phyloP scores from a whole-genome alignment of 2,888 invertebrate species.

The Dastarcus helophoroides region DNA sequence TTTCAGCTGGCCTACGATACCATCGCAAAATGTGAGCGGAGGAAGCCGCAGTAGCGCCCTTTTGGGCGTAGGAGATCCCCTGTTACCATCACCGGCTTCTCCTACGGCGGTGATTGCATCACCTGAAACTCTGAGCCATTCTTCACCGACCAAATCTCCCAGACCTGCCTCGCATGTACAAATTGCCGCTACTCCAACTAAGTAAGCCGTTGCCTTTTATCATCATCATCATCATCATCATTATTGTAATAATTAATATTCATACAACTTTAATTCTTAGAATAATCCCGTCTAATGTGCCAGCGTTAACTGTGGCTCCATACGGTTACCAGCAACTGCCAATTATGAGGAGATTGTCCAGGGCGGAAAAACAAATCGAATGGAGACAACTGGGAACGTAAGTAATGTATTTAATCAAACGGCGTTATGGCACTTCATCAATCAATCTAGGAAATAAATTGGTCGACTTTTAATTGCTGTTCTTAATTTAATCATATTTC shows the following conservation, averaged over 20 bases:
- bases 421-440: too few relatives aligned
- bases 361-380: slow-evolving; percentile 44
- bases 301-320: slow-evolving; percentile 45
- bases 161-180: slow-evolving; percentile 15
- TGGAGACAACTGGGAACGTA: slow-evolving; percentile 58
- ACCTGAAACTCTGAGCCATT: slow-evolving; percentile 60
- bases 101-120: slow-evolving; percentile 64
- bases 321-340: slow-evolving; percentile 44
- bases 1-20: slow-evolving; percentile 50
- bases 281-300: too few relatives aligned
- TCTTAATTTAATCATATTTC: too few relatives aligned
- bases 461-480: too few relatives aligned
- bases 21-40: slow-evolving; percentile 52
- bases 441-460: too few relatives aligned
- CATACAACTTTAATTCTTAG: too few relatives aligned
- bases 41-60: slow-evolving; percentile 45
- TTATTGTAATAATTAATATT: too few relatives aligned
- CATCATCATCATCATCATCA: too few relatives aligned
- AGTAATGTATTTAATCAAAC: too few relatives aligned
- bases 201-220: too few relatives aligned
- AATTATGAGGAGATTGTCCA: slow-evolving; percentile 45
- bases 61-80: slow-evolving; percentile 42
- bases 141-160: slow-evolving; percentile 40
- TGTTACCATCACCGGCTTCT: slow-evolving; percentile 65
- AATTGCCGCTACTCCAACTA: slow-evolving; percentile 13